A percentile compares a stretch with the other conserved stretches of the same genome.
These are phyloP conservation scores for Cantharis nigra DNA, from an alignment of 2,888 invertebrate genomes.

Conservation along the genomic window DNA sequence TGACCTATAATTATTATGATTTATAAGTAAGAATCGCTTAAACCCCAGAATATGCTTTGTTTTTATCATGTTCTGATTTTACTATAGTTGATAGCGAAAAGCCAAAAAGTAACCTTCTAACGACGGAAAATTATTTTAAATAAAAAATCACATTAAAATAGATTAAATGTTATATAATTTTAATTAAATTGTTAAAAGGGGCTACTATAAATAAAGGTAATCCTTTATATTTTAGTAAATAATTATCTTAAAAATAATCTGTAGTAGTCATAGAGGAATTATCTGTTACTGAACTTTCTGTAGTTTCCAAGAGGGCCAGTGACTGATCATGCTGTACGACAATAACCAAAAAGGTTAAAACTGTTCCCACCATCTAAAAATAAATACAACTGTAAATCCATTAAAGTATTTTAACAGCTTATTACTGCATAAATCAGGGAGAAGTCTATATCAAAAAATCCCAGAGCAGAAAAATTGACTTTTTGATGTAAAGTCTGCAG, in stretches of 20 bases:
- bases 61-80: too few species aligned
- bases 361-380: slow-evolving; percentile 54
- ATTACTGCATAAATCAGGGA: slow-evolving; percentile 56
- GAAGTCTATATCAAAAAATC: slow-evolving; percentile 57
- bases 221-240: background rate
- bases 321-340: slow-evolving; percentile 54
- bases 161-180: too few species aligned
- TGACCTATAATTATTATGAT: too few species aligned
- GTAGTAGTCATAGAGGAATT: background rate
- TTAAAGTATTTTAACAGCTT: background rate
- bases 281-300: background rate
- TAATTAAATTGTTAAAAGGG: background rate
- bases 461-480: slow-evolving; percentile 55
- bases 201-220: background rate
- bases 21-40: too few species aligned
- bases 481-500: slow-evolving; percentile 58
- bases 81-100: too few species aligned
- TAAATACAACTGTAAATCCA: background rate
- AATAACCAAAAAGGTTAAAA: slow-evolving; percentile 56
- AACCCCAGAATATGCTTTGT: too few species aligned
- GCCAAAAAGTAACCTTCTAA: too few species aligned
- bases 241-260: background rate
- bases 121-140: too few species aligned
- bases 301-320: background rate
- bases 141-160: too few species aligned